Base-by-base conservation (phyloP, 2,797 vertebrate genomes). In the Cygnus olor region DNA sequence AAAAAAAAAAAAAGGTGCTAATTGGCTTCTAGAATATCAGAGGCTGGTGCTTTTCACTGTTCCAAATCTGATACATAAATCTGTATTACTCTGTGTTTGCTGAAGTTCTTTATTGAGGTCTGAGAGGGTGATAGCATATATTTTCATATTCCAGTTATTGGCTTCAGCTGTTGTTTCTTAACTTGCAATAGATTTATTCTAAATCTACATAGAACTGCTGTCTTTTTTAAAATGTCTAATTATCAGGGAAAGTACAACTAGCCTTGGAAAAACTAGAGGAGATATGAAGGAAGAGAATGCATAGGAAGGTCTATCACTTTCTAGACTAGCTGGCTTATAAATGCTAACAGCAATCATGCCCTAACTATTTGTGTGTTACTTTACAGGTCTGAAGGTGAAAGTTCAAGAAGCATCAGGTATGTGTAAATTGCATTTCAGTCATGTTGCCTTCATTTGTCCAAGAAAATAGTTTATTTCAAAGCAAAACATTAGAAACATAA, bases 341-440 rank as follows among this genome's bases (percentile, higher is more conserved):
- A 28, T 79, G 51, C 11, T 61, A 13, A 3, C 27, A 89, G 47
- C 25, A 60, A 36, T 74, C 8, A 3, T 40, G 21, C 76, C 20
- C 91, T 97, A 61, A 97, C 16, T n/a, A 1, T 68, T 69, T 92
- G 44, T 97, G 25, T 97, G 16, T 98, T 97, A 10, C 78, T 64
- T 98, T 98, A 38, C 98, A 99, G 99, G 97, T 98, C 98, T 92
- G 98, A 99, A 94, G 98, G 97, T 65, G 98, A 98, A 84, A 86
- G 97, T 65, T 97, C 98, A 79, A 98, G 97, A 96, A 98, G 98
- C 65, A 85, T 99, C 98, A 98, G 98, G 98, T 99, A 98, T 38
- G 98, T 97, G 93, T 40, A 53, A 18, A 7, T 45, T 17, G 13
- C 27, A 49, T 66, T 78, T 68, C 57, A 88, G 9, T 89, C 60